Evolutionary conservation across 2,888 invertebrate genomes (phyloP).

Genomic region (Caenorhabditis sulstoni): DNA sequence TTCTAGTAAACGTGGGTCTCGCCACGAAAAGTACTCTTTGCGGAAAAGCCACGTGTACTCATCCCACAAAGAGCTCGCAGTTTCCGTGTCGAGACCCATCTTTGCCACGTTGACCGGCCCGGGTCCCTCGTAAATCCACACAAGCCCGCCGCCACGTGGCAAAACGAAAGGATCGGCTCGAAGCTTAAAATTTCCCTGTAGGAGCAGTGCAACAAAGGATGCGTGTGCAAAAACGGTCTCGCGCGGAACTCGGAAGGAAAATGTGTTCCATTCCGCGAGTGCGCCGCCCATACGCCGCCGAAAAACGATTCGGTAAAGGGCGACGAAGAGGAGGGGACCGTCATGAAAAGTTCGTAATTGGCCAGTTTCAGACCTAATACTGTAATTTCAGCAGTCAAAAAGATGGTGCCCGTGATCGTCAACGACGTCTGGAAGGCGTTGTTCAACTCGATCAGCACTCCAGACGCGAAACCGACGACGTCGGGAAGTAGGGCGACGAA

Average conservation of each 20-base stretch:
- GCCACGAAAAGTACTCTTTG: too few species aligned
- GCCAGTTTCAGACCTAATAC: neutral
- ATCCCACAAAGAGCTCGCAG: too few species aligned
- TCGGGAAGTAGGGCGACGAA: neutral
- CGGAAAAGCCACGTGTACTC: too few species aligned
- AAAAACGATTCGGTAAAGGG: slow-evolving; percentile 35
- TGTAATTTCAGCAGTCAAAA: slow-evolving; percentile 60
- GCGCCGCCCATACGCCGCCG: slow-evolving; percentile 44
- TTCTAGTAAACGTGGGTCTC: too few species aligned
- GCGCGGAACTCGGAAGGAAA: slow-evolving; percentile 46
- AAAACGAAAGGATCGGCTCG: too few species aligned
- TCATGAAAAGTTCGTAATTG: slow-evolving; percentile 59
- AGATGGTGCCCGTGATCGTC: slow-evolving; percentile 66
- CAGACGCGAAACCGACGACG: slow-evolving; percentile 16
- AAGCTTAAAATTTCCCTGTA: slow-evolving; percentile 5
- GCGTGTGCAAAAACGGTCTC: slow-evolving; percentile 56
- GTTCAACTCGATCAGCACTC: slow-evolving; percentile 55
- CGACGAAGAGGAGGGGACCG: slow-evolving; percentile 55
- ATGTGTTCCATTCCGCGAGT: slow-evolving; percentile 52
- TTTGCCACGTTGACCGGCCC: too few species aligned
- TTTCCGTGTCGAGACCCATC: too few species aligned
- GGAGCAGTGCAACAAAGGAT: slow-evolving; percentile 61
- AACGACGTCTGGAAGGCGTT: slow-evolving; percentile 65
- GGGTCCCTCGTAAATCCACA: neutral
- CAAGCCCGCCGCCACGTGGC: neutral